Conservation (phyloP, 2,888 invertebrate genomes). For the Drosophila prostipennis region DNA sequence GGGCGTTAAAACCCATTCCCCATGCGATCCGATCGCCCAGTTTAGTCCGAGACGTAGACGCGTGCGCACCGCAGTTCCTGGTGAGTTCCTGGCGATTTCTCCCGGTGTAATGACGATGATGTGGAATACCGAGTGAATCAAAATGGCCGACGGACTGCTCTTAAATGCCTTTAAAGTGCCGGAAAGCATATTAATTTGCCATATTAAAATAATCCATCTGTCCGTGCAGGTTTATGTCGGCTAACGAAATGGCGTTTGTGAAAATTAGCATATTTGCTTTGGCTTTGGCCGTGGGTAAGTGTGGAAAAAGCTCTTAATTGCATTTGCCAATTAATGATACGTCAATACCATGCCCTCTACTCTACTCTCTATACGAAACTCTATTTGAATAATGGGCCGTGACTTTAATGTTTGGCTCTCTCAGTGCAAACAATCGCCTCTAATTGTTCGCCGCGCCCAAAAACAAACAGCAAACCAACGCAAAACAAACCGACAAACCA, state of each 20-base stretch:
- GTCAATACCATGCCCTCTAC: conserved; percentile 16
- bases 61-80: conserved; percentile 60
- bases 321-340: conserved; percentile 58
- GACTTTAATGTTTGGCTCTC: conserved; percentile 37
- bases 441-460: conserved; percentile 30
- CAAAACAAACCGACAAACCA: conserved; percentile 6
- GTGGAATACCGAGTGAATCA: conserved; percentile 1
- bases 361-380: conserved; percentile 3
- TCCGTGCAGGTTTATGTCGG: conserved; percentile 53
- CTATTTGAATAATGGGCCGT: conserved; percentile 39
- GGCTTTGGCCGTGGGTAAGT: conserved; percentile 79
- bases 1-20: conserved; percentile 46
- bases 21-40: conserved; percentile 29
- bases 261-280: conserved; percentile 80
- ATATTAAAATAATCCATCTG: conserved; percentile 45
- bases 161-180: conserved; percentile 26
- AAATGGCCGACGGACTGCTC: conserved; percentile 5
- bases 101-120: conserved; percentile 31
- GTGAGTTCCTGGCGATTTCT: conserved; percentile 44
- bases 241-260: conserved; percentile 74
- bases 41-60: conserved; percentile 62
- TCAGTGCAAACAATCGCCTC: conserved; percentile 57
- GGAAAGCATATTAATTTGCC: conserved; percentile 21
- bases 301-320: conserved; percentile 48
- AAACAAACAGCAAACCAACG: conserved; percentile 9